phyloP scores from a whole-genome alignment of 2,888 invertebrate species.

The Zele albiditarsus region DNA sequence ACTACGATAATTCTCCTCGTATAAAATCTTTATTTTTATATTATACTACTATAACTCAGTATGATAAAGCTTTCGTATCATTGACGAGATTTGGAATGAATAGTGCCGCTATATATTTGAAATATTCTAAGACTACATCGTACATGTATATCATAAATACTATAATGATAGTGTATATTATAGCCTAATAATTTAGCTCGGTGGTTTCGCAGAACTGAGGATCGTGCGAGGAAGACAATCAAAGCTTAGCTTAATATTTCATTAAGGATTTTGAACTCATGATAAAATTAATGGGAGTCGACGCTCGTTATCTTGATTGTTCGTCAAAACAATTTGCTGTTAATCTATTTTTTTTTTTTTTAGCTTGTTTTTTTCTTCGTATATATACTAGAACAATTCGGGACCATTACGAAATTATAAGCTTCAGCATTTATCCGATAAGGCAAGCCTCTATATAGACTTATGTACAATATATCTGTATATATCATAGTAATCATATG shows the following conservation, averaged over 20 bases:
- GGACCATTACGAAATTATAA: not conserved
- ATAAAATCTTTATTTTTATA: too few relatives aligned
- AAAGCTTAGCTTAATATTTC: not conserved
- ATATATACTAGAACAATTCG: not conserved
- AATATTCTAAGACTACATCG: too few relatives aligned
- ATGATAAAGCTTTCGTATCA: too few relatives aligned
- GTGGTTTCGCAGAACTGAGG: not conserved
- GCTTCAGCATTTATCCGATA: not conserved
- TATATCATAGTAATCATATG: constrained; percentile 4
- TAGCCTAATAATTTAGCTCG: not conserved
- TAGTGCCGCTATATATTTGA: too few relatives aligned
- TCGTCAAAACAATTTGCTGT: not conserved
- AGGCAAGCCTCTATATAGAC: not conserved
- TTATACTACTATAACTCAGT: too few relatives aligned
- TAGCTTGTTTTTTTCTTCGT: not conserved
- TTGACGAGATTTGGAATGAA: not conserved
- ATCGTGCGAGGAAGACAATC: constrained; percentile 3
- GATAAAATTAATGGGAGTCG: not conserved
- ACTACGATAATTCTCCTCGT: too few relatives aligned
- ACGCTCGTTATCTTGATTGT: not conserved
- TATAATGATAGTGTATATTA: not conserved
- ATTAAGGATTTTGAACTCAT: too few relatives aligned
- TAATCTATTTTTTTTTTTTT: not conserved
- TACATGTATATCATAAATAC: too few relatives aligned
- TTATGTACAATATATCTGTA: not conserved